Percentiles rank a stretch among this genome's conserved stretches.
Evolutionary conservation across 2,797 vertebrate genomes (phyloP).

Genomic region (Platyrinchus mystaceus): DNA sequence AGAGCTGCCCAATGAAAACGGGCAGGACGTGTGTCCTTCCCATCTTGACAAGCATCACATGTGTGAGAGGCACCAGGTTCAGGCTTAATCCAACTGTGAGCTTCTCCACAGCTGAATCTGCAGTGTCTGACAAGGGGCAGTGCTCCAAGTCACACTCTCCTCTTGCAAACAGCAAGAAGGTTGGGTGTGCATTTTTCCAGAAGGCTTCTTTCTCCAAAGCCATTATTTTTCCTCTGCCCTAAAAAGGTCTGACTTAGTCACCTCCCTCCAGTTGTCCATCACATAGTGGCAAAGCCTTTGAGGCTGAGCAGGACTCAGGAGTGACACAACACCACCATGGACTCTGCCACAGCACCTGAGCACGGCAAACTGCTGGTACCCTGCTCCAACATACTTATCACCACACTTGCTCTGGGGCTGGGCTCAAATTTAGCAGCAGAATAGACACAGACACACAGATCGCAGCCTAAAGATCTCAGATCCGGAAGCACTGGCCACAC

Average conservation of each 20-base stretch:
- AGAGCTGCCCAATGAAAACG: background rate
- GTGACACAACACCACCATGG: background rate
- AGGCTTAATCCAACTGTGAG: fast-evolving
- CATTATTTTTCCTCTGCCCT: background rate
- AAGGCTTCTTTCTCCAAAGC: background rate
- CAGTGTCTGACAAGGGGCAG: background rate
- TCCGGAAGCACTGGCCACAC: background rate
- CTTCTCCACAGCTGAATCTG: background rate
- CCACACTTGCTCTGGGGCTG: background rate
- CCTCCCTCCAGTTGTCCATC: background rate
- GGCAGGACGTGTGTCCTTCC: background rate
- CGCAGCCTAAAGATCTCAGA: background rate
- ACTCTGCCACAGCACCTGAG: background rate
- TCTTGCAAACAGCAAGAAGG: background rate
- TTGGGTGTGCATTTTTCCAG: background rate
- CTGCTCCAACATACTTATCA: background rate
- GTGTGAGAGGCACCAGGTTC: background rate
- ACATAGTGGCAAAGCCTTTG: fast-evolving
- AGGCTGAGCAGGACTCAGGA: background rate
- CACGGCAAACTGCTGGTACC: background rate
- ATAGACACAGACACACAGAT: background rate
- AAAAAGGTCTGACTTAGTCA: background rate
- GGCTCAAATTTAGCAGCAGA: background rate
- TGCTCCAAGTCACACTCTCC: background rate
- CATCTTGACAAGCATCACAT: fast-evolving